Conservation (phyloP, 2,797 vertebrate genomes). For the Serranus cabrilla region DNA sequence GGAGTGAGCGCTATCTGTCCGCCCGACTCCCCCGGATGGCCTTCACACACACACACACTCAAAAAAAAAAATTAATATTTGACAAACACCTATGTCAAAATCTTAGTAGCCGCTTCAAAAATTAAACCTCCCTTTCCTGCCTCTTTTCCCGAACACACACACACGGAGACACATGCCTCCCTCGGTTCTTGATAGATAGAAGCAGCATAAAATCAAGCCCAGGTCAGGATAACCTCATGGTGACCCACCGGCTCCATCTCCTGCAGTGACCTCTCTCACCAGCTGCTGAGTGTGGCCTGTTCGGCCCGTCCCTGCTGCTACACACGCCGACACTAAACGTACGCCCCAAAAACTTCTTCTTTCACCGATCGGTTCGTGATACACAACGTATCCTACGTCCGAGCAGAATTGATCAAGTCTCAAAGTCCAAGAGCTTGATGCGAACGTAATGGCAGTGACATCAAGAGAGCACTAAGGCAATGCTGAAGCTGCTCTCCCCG, state of each 20-base stretch:
- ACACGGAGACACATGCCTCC: constrained; percentile 55
- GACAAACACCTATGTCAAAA: constrained; percentile 78
- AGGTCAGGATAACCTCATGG: constrained; percentile 91
- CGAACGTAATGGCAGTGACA: constrained; percentile 69
- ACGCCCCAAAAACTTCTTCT: constrained; percentile 1
- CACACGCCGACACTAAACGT: constrained; percentile 5
- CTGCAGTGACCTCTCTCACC: constrained; percentile 88
- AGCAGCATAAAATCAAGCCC: constrained; percentile 82
- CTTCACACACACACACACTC: constrained; percentile 69
- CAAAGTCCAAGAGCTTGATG: constrained; percentile 73
- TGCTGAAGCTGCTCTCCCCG: constrained; percentile 64
- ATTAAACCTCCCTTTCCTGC: constrained; percentile 40
- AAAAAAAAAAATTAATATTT: constrained; percentile 65
- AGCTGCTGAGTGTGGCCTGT: constrained; percentile 47
- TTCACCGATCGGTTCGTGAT: not conserved
- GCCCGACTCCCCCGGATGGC: constrained; percentile 71
- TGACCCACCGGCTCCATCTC: constrained; percentile 89
- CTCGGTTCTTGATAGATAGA: constrained; percentile 86
- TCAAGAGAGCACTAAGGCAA: constrained; percentile 70
- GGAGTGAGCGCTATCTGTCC: constrained; percentile 64
- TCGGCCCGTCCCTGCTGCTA: constrained; percentile 19
- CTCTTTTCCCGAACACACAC: constrained; percentile 7
- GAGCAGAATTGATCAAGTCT: constrained; percentile 58
- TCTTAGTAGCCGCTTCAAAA: constrained; percentile 35
- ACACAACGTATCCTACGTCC: constrained; percentile 23